Base-by-base conservation (phyloP, 1,140 invertebrate genomes). In the Drosophila bifasciata region DNA sequence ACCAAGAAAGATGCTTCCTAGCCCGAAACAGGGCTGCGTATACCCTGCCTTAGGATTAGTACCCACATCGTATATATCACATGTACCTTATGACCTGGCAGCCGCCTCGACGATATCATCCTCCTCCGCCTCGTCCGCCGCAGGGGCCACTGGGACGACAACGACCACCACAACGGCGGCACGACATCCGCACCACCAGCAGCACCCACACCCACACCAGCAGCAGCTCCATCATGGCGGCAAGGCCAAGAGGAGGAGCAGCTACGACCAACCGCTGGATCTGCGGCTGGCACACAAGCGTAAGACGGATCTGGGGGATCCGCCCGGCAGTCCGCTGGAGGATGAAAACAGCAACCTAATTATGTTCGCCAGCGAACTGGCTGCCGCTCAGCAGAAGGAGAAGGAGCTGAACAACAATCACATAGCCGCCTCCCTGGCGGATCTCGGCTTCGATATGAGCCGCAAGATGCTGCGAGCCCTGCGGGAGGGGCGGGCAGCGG, bases 251-350 rank as follows among this genome's bases (percentile, higher is more conserved):
- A 40, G 83, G 44, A 93, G 92, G 79, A 92, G 74, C 39, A 92
- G 92, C 56, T 89, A 92, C 21, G 95, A 96, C 70, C 95, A 96
- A 84, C 97, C 97, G 2, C 92, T 98, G 45, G 97, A 97, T 90
- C 93, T 98, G 8, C 93, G 96, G 64, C 93, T 97, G 44, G 96
- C 96, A 44, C 95, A 95, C 89, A 97, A 97, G 70, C 92, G 93
- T 8, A 69, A 63, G 32, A 32, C 40, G 43, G 66, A 62, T 15
- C 23, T 50, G 56, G 52, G 7, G 5, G 58, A 69, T n/a, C n/a
- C n/a, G 21, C 62, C 45, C 3, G 63, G 63, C 9, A 11, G 32
- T 36, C 79, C 75, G 16, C 55, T 85, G 66, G 80, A 84, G 71
- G 79, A 84, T 41, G 79, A 84, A 58, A 84, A 84, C 32, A 84